These are phyloP conservation scores for Agriopis leucophaearia DNA, from an alignment of 2,888 invertebrate genomes.

Conservation along the genomic window DNA sequence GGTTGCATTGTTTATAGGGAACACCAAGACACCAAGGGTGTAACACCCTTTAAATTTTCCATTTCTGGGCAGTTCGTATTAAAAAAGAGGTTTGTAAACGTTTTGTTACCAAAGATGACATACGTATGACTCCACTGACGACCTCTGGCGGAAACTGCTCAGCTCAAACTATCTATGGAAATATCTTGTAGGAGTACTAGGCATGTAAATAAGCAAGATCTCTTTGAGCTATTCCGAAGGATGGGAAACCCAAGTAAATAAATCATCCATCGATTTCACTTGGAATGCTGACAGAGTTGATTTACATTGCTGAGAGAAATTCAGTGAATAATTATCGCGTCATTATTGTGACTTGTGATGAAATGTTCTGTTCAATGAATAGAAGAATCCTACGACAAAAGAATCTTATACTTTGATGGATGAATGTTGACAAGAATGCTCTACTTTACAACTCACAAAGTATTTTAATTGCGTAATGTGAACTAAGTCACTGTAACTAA, in stretches of 20 bases:
- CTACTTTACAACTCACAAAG: background rate
- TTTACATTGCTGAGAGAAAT: slow-evolving; percentile 33
- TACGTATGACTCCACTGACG: too few relatives aligned
- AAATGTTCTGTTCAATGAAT: slow-evolving; percentile 13
- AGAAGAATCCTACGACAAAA: slow-evolving; percentile 4
- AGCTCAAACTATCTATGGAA: too few relatives aligned
- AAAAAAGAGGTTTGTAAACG: too few relatives aligned
- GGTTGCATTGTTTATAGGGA: too few relatives aligned
- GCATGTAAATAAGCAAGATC: slow-evolving; percentile 1
- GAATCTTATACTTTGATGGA: background rate
- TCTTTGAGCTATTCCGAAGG: background rate
- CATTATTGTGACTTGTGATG: slow-evolving; percentile 20
- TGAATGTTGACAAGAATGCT: background rate
- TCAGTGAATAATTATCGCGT: slow-evolving; percentile 20
- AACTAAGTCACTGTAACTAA: too few relatives aligned
- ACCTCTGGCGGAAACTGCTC: too few relatives aligned
- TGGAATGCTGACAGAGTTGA: slow-evolving; percentile 21
- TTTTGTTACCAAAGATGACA: too few relatives aligned
- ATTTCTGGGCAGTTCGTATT: too few relatives aligned
- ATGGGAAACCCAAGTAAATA: slow-evolving; percentile 32
- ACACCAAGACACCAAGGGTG: too few relatives aligned
- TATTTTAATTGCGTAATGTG: background rate
- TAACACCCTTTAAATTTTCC: too few relatives aligned
- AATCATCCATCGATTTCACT: slow-evolving; percentile 33
- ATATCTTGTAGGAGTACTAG: background rate